phyloP scores from a whole-genome alignment of 2,888 invertebrate species.

The Phaonia tiefii region DNA sequence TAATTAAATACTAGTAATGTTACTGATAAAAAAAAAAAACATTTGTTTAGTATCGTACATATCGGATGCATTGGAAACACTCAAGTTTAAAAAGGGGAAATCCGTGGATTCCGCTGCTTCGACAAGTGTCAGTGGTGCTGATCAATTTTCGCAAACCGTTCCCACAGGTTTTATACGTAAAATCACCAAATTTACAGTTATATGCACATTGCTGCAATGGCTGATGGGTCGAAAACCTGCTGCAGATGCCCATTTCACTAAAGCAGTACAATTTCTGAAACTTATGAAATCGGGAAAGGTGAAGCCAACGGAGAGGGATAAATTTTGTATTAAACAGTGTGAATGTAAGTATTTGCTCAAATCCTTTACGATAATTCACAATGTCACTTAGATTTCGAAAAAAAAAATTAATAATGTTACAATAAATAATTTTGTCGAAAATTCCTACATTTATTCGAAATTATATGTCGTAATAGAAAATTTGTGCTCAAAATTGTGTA shows the following conservation, averaged over 20 bases:
- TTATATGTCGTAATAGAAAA: no score
- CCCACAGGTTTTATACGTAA: conserved; percentile 73
- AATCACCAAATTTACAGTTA: conserved; percentile 76
- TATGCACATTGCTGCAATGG: conserved; percentile 79
- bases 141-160: conserved; percentile 29
- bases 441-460: no score
- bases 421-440: no score
- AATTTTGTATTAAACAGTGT: conserved; percentile 74
- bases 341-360: conserved; percentile 73
- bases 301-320: conserved; percentile 71
- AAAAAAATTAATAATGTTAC: no score
- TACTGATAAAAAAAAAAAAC: not conserved
- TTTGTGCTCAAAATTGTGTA: no score
- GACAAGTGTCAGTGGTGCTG: conserved; percentile 1
- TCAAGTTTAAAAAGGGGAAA: conserved; percentile 63
- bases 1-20: no score
- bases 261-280: conserved; percentile 72
- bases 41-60: conserved; percentile 72
- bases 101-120: conserved; percentile 21
- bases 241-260: conserved; percentile 72
- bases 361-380: not conserved
- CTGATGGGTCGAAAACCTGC: conserved; percentile 74
- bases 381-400: no score
- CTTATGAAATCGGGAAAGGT: conserved; percentile 70
- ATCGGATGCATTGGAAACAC: conserved; percentile 71